Percentiles rank a stretch among this genome's conserved stretches.
Conservation (phyloP, 2,888 invertebrate species). For the Scaptomyza parva region DNA sequence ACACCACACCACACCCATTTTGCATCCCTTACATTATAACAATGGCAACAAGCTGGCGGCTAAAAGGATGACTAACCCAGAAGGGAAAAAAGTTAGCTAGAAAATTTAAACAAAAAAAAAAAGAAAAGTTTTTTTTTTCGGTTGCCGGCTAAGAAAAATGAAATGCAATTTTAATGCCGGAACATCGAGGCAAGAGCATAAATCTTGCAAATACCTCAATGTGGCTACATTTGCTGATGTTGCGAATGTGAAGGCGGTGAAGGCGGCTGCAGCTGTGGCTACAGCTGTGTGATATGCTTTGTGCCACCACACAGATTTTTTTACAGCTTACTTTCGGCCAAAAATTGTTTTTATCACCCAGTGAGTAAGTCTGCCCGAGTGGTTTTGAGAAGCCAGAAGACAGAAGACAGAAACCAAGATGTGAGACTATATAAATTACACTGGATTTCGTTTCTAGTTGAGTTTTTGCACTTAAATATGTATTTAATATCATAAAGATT, state of each 20-base stretch:
- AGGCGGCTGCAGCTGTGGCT: slow-evolving; percentile 6
- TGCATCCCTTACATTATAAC: slow-evolving; percentile 7
- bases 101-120: slow-evolving; percentile 30
- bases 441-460: not conserved
- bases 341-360: slow-evolving; percentile 51
- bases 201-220: slow-evolving; percentile 53
- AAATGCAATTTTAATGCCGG: slow-evolving; percentile 60
- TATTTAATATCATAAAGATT: not conserved
- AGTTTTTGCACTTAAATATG: not conserved
- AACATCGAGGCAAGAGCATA: slow-evolving; percentile 39
- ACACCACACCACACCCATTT: too few relatives aligned
- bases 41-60: slow-evolving; percentile 28
- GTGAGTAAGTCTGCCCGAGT: slow-evolving; percentile 29
- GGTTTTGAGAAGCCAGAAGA: slow-evolving; percentile 1
- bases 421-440: slow-evolving; percentile 9
- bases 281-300: slow-evolving; percentile 42
- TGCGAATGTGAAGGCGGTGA: slow-evolving; percentile 6
- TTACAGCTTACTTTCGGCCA: slow-evolving; percentile 37
- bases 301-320: slow-evolving; percentile 42
- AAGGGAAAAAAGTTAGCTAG: slow-evolving; percentile 23
- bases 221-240: slow-evolving; percentile 6
- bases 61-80: not conserved
- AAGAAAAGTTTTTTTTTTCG: slow-evolving; percentile 13
- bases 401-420: not conserved
- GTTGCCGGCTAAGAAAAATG: slow-evolving; percentile 26